phyloP scores from a whole-genome alignment of 2,888 invertebrate genomes.

The Thecophora atra region DNA sequence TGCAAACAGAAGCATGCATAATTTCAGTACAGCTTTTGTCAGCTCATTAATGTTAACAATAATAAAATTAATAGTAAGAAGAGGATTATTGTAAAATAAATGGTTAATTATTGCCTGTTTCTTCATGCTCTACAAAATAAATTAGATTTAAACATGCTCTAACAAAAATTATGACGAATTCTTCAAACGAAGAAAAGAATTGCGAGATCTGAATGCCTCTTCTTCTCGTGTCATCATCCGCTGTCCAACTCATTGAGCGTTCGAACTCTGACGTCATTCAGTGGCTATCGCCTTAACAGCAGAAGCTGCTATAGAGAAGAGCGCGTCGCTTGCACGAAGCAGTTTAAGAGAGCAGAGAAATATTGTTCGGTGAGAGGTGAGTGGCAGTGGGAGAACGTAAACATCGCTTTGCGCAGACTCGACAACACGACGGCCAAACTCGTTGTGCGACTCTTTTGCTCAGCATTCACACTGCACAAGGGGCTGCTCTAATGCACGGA shows the following conservation, averaged over 20 bases:
- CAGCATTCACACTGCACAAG: conserved; percentile 4
- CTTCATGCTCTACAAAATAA: no score
- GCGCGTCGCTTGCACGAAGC: neutral
- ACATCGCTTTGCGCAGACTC: conserved; percentile 26
- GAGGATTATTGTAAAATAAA: no score
- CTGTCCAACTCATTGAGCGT: no score
- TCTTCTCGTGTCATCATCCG: no score
- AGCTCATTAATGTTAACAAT: no score
- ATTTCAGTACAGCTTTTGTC: no score
- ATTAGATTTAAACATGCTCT: neutral
- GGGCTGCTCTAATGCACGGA: conserved; percentile 14
- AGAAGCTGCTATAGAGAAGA: neutral
- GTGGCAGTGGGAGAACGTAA: conserved; percentile 22
- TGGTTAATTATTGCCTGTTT: no score
- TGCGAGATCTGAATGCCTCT: no score
- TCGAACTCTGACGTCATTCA: no score
- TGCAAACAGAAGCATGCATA: no score
- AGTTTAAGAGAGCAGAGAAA: conserved; percentile 4
- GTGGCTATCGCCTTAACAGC: neutral
- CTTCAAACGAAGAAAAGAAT: no score
- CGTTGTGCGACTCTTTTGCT: neutral
- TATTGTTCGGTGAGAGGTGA: neutral
- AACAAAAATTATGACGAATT: neutral
- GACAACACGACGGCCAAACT: neutral
- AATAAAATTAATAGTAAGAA: no score